Base-by-base conservation (phyloP, 1,140 invertebrate genomes). In the Pygmarrhopalites habei region DNA sequence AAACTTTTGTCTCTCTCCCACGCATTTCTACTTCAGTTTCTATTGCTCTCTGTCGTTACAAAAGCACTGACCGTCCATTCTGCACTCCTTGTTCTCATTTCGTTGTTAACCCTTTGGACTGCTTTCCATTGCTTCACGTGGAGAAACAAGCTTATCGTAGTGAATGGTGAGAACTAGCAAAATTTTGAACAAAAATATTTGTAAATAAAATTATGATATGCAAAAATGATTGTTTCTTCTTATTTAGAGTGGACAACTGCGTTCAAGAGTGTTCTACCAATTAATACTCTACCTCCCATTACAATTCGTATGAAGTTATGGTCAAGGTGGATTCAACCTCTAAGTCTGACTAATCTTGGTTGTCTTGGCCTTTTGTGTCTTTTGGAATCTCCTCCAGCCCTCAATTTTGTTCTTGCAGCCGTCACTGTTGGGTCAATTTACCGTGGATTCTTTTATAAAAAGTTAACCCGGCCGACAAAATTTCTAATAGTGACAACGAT, bases 201-300 rank as follows among this genome's bases (percentile, higher is more conserved):
- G 26, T 32, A 15, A 15, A 28, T 28, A 28, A 15, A 28, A 15
- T 29, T 28, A 55, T 12, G 3, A 28, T 26, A 10, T 49, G 46
- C 12, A 19, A 49, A 49, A 7, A 49, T 49, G 23, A 15, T 19
- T 55, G 26, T 49, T 39, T 1, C 46, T 58, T 62, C 46, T 39
- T 61, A 28, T 29, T 4, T 44, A 69, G 67, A 64, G 30, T 69
- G 67, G 67, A 66, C 49, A 4, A 17, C 23, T 25, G 62, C 62
- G n/a, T 69, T 66, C 26, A 26, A 60, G 30, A 66, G 53, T 21
- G 67, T 63, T 29, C 26, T 64, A 3, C 41, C 29, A 39, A 60
- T 62, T 19, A 55, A 56, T 52, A 7, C 44, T n/a, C 3, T 7
- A 25, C n/a, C 19, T 19, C 7, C 26, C 26, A 29, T 35, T 52